Evolutionary conservation across 2,888 invertebrate genomes (phyloP), one percentile per base, ranked within the genome.

Genomic region (Pheosia tremula): DNA sequence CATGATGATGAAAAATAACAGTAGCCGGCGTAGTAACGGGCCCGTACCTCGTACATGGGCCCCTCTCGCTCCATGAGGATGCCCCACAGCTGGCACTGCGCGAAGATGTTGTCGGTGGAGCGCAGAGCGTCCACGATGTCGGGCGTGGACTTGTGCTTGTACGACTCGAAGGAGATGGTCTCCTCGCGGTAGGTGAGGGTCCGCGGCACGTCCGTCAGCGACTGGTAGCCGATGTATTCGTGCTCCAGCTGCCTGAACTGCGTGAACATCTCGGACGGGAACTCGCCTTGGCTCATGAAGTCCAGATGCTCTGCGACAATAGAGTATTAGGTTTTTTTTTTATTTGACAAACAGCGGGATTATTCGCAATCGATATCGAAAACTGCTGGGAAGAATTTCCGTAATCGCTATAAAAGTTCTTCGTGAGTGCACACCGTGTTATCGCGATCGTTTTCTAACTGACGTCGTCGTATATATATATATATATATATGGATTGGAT

Each of bases 211-310:
- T 99, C 98, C 0, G 98, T 98, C 60, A 99, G 95, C 84, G 98
- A 98, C 92, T 98, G 98, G 92, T 99, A 99, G 56, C 98, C 98
- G 83, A 98, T 97, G 84, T 98, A 98, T 83, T 98, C 97, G 85
- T 98, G 97, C 84, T 98, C 96, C 64, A 98, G 90, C 90, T 99
- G 99, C 66, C 96, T 96, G 89, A 99, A 98, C 67, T 97, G 97
- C 6, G 95, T 95, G 82, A 98, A 97, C 78, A 95, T 95, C 78
- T 96, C 95, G 57, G 96, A 95, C 0, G 95, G 95, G 61, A 96
- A 94, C 83, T 96, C 96, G 62, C 96, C 96, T 76, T 97, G 96
- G 84, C 97, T 97, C 95, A 99, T 97, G 87, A 99, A 99, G 93
- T 99, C 99, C 87, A 99, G 94, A 93, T 99, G 99, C 88, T 99